Conservation (phyloP, 2,888 invertebrate genomes). For the Lithophane leautieri region DNA sequence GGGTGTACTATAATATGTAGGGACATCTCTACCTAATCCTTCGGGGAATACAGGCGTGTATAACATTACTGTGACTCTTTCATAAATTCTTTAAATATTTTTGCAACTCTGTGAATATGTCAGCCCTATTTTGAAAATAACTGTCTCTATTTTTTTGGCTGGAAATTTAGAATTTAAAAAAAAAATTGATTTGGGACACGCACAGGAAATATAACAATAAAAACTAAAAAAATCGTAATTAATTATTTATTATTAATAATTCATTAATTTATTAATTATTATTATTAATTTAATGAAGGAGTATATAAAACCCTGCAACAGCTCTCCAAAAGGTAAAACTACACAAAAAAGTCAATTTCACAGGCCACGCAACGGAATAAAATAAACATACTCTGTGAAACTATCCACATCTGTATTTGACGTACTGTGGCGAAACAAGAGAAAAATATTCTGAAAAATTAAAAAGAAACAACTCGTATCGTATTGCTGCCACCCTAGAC, state of each 20-base stretch:
- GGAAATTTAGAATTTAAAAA: no score
- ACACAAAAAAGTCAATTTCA: background rate
- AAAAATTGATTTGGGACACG: no score
- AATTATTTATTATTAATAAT: no score
- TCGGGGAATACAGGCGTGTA: no score
- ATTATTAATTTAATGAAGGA: no score
- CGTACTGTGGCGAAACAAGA: slow-evolving; percentile 7
- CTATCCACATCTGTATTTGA: slow-evolving; percentile 26
- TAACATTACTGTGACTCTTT: background rate
- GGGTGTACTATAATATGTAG: no score
- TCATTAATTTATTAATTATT: no score
- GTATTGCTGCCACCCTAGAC: background rate
- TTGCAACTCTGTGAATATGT: background rate
- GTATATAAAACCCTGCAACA: background rate
- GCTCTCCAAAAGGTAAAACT: background rate
- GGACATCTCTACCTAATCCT: no score
- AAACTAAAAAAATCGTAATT: no score
- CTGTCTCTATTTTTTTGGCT: background rate
- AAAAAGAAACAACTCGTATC: background rate
- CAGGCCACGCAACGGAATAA: background rate
- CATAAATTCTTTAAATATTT: background rate
- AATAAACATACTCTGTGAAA: background rate
- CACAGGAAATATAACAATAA: no score
- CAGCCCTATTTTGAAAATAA: background rate
- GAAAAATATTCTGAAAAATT: background rate